phyloP scores from a whole-genome alignment of 2,888 invertebrate species.

The Cryptosula pallasiana region DNA sequence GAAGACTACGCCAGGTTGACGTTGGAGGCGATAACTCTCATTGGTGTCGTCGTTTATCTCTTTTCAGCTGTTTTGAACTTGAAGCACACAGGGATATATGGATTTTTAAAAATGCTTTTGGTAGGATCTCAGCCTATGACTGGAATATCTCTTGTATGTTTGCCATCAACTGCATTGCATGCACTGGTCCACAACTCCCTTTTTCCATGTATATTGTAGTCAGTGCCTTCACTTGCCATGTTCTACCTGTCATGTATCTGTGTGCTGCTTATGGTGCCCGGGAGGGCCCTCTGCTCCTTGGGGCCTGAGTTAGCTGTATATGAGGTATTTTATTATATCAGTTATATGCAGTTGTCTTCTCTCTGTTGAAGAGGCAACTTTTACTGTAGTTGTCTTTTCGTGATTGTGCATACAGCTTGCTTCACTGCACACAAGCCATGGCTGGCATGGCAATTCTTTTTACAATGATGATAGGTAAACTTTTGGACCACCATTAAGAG shows the following conservation, averaged over 20 bases:
- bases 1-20: conserved; percentile 59
- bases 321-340: conserved; percentile 55
- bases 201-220: background rate
- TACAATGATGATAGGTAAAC: no score
- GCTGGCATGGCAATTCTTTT: no score
- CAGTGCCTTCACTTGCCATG: conserved; percentile 84
- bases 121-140: no score
- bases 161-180: no score
- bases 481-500: no score
- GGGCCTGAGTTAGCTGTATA: background rate
- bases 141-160: no score
- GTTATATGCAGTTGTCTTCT: no score
- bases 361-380: no score
- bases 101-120: conserved; percentile 8
- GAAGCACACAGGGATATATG: background rate
- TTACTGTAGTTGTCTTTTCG: no score
- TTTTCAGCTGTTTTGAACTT: conserved; percentile 80
- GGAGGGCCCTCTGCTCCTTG: conserved; percentile 69
- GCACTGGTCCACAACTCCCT: no score
- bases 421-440: no score
- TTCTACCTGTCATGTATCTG: conserved; percentile 87
- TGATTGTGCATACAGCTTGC: no score
- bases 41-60: conserved; percentile 79
- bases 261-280: conserved; percentile 76
- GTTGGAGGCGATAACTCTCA: conserved; percentile 72